Conservation (phyloP, 2,888 invertebrate species). For the Girardia tigrina region DNA sequence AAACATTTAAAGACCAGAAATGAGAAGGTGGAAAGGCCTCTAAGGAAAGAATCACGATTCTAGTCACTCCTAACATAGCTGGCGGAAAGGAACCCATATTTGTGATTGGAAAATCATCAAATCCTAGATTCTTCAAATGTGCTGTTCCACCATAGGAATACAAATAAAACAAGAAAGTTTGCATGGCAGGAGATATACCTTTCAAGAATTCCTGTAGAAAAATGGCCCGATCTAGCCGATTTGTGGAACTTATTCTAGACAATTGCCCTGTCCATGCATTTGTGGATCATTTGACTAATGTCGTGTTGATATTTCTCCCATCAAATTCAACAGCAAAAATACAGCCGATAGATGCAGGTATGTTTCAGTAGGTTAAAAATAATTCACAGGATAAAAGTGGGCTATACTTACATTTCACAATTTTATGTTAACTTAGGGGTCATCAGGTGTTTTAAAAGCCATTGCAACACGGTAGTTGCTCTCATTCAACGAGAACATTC, state of each 20-base stretch:
- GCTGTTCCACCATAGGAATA: not conserved
- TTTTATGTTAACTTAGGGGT: too few species aligned
- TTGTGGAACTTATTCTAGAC: conserved; percentile 39
- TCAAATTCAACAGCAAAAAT: conserved; percentile 39
- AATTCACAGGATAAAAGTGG: too few species aligned
- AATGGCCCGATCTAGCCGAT: conserved; percentile 33
- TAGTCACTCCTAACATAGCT: conserved; percentile 25
- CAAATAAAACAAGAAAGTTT: not conserved
- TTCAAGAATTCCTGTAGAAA: conserved; percentile 37
- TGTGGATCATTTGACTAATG: conserved; percentile 36
- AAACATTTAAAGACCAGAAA: conserved; percentile 25
- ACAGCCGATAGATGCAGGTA: conserved; percentile 40
- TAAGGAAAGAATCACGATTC: not conserved
- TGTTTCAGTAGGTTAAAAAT: too few species aligned
- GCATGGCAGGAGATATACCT: conserved; percentile 37
- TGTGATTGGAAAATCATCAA: conserved; percentile 17
- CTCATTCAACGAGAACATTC: not conserved
- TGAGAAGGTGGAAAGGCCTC: not conserved
- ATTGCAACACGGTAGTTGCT: too few species aligned
- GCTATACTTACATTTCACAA: too few species aligned
- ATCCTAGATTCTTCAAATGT: conserved; percentile 14
- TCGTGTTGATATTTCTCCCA: conserved; percentile 39
- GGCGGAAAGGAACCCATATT: conserved; percentile 25
- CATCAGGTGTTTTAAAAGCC: conserved; percentile 38
- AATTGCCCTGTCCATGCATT: conserved; percentile 39